Percentiles rank a stretch among this genome's conserved stretches.
Evolutionary conservation across 2,888 invertebrate species (phyloP).

Genomic region (Tanypteryx hageni): DNA sequence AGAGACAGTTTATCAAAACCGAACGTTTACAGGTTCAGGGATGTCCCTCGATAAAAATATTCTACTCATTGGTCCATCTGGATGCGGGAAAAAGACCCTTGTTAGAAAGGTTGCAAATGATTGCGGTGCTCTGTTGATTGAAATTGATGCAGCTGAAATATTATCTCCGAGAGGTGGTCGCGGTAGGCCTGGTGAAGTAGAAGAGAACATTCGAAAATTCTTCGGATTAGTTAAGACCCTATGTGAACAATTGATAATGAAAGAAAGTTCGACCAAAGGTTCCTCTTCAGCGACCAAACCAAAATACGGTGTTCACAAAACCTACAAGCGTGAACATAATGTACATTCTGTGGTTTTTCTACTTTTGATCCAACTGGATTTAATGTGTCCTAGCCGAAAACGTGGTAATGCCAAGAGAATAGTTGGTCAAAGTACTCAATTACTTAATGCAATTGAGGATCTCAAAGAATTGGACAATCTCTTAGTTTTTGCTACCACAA

Average conservation of each 20-base stretch:
- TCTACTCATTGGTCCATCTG: conserved; percentile 78
- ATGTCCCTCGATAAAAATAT: conserved; percentile 69
- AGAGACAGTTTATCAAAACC: conserved; percentile 66
- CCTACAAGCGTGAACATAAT: conserved; percentile 75
- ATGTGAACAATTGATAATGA: conserved; percentile 71
- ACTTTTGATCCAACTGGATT: conserved; percentile 67
- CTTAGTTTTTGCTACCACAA: conserved; percentile 78
- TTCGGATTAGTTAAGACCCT: conserved; percentile 75
- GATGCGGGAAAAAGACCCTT: conserved; percentile 79
- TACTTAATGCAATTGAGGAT: conserved; percentile 77
- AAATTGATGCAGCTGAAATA: conserved; percentile 75
- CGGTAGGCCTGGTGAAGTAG: conserved; percentile 76
- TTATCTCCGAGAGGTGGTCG: conserved; percentile 71
- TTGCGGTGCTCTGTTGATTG: conserved; percentile 75
- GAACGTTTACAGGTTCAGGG: background rate
- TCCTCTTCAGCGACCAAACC: background rate
- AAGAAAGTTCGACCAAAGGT: background rate
- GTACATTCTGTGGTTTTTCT: conserved; percentile 66
- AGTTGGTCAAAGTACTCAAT: conserved; percentile 75
- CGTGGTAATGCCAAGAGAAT: conserved; percentile 73
- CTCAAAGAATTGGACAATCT: conserved; percentile 72
- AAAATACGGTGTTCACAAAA: conserved; percentile 73
- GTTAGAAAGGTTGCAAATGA: conserved; percentile 76
- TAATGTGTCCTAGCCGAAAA: conserved; percentile 68
- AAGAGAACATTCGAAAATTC: conserved; percentile 74